A percentile compares a stretch with the other conserved stretches of the same genome.
Evolutionary conservation across 92 coral and sea anemone genomes (phyloP).

Genomic region (Porites rus): DNA sequence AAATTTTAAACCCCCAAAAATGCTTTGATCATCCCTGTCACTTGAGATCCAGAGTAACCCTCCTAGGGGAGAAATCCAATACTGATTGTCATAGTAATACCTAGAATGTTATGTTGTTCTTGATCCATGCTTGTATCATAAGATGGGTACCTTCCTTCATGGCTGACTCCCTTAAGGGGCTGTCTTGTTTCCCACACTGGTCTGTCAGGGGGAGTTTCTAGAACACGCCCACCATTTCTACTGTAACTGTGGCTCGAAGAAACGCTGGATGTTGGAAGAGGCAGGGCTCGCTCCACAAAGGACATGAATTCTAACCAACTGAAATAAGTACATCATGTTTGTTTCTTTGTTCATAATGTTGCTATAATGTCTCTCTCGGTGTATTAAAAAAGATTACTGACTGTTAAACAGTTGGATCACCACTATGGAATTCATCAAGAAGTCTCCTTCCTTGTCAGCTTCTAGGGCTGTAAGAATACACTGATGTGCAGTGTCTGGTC

Average conservation of each 20-base stretch:
- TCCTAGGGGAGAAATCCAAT: no score
- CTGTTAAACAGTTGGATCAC: neutral
- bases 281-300: conserved; percentile 85
- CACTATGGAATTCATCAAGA: no score
- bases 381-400: neutral
- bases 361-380: no score
- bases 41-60: no score
- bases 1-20: no score
- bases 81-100: neutral
- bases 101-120: conserved; percentile 42
- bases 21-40: no score
- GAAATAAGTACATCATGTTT: neutral
- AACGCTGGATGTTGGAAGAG: conserved; percentile 55
- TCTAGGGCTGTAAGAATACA: no score
- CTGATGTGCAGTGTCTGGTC: no score
- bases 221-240: conserved; percentile 26
- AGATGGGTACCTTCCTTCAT: conserved; percentile 41
- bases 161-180: conserved; percentile 68
- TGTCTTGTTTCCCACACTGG: conserved; percentile 89
- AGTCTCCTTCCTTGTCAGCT: no score
- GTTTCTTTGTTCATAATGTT: no score
- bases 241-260: conserved; percentile 33
- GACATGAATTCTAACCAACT: conserved; percentile 81
- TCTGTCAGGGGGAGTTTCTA: conserved; percentile 73
- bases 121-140: conserved; percentile 59